A percentile compares a stretch with the other conserved stretches of the same genome.
These are phyloP conservation scores for Gila robusta DNA, from an alignment of 2,797 vertebrate species.

Conservation along the genomic window DNA sequence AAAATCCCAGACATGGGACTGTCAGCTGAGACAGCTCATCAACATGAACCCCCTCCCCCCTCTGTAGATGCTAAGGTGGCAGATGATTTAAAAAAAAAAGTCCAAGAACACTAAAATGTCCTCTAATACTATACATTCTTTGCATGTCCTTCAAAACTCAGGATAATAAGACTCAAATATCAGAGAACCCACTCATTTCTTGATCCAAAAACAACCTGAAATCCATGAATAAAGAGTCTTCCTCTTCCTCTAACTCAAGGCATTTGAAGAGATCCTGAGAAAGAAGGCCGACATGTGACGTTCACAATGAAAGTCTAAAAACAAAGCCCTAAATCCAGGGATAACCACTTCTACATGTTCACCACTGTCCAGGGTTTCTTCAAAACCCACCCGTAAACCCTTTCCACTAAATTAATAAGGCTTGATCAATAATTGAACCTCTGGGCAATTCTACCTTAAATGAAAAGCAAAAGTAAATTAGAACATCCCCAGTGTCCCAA, in stretches of 20 bases:
- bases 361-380: conserved; percentile 46
- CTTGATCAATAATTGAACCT: conserved; percentile 57
- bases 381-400: conserved; percentile 54
- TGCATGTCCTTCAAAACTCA: background rate
- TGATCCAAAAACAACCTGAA: background rate
- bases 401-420: conserved; percentile 51
- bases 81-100: conserved; percentile 20
- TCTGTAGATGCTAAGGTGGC: conserved; percentile 48
- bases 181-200: background rate
- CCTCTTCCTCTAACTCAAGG: background rate
- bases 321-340: conserved; percentile 56
- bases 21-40: conserved; percentile 52
- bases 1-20: conserved; percentile 38
- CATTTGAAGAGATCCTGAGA: conserved; percentile 20
- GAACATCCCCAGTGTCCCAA: conserved; percentile 45
- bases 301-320: conserved; percentile 33
- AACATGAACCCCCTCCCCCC: conserved; percentile 28
- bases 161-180: background rate
- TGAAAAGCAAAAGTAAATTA: conserved; percentile 56
- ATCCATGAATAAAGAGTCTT: background rate
- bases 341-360: conserved; percentile 48
- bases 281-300: background rate
- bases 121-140: background rate
- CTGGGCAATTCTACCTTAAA: conserved; percentile 57
- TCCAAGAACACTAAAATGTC: conserved; percentile 41